Percentiles rank a stretch among this genome's conserved stretches.
phyloP scores from a whole-genome alignment of 2,113 vertebrate genomes.

The Crocuta crocuta region DNA sequence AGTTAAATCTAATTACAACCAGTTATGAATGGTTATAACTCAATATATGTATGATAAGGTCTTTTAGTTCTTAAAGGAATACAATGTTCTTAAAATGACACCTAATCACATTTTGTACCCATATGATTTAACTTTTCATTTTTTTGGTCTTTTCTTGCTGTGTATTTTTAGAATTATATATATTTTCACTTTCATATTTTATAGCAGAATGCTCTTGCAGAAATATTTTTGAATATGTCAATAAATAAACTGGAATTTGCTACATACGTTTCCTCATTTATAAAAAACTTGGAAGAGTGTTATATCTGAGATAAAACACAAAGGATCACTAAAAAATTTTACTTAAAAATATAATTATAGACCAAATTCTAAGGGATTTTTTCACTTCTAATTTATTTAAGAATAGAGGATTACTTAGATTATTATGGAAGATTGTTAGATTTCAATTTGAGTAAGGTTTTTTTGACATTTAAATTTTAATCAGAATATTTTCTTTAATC shows the following conservation, averaged over 20 bases:
- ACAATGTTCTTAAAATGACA: background rate
- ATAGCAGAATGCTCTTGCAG: background rate
- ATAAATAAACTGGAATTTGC: background rate
- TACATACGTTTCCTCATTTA: background rate
- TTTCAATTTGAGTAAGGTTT: background rate
- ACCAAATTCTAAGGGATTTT: background rate
- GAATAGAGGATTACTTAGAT: background rate
- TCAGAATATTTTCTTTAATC: background rate
- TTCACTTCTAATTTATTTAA: background rate
- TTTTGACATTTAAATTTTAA: constrained; percentile 8
- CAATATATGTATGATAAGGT: background rate
- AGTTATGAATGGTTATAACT: background rate
- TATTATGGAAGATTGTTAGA: background rate
- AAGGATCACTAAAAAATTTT: background rate
- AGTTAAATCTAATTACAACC: background rate
- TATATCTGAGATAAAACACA: background rate
- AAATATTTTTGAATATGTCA: background rate
- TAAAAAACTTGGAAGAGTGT: background rate
- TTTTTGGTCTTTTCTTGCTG: background rate
- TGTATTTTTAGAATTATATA: background rate
- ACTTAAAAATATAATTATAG: background rate
- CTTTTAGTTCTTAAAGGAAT: background rate
- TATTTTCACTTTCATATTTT: background rate
- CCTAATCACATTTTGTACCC: background rate
- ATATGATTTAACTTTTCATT: background rate